These are phyloP conservation scores for Rousettus leschenaultii DNA, from an alignment of 2,113 vertebrate genomes.

Conservation along the genomic window DNA sequence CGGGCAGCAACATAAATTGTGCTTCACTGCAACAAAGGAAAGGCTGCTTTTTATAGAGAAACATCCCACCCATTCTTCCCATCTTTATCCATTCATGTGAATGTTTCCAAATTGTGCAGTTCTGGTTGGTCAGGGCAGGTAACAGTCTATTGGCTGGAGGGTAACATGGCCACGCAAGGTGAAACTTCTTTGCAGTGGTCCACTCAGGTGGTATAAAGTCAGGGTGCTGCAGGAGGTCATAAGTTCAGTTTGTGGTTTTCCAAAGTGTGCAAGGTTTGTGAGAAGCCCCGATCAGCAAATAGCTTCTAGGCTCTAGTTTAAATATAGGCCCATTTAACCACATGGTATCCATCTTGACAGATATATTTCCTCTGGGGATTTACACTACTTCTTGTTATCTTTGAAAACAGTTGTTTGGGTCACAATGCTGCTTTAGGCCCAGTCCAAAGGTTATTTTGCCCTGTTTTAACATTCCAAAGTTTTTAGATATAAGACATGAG, in stretches of 20 bases:
- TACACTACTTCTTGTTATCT: background rate
- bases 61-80: no score
- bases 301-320: no score
- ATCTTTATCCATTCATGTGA: no score
- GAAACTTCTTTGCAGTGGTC: background rate
- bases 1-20: no score
- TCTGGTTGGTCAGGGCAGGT: background rate
- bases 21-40: background rate
- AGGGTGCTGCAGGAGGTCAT: no score
- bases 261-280: no score
- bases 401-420: background rate
- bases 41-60: background rate
- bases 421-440: background rate
- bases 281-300: no score
- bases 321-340: no score
- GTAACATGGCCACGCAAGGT: background rate
- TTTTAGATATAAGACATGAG: background rate
- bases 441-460: background rate
- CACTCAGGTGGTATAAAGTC: background rate
- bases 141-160: background rate
- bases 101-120: background rate
- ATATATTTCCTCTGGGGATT: background rate
- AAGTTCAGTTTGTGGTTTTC: no score
- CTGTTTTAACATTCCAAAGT: background rate
- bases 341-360: no score